phyloP scores from a whole-genome alignment of 2,797 vertebrate species.

The Dermochelys coriacea region DNA sequence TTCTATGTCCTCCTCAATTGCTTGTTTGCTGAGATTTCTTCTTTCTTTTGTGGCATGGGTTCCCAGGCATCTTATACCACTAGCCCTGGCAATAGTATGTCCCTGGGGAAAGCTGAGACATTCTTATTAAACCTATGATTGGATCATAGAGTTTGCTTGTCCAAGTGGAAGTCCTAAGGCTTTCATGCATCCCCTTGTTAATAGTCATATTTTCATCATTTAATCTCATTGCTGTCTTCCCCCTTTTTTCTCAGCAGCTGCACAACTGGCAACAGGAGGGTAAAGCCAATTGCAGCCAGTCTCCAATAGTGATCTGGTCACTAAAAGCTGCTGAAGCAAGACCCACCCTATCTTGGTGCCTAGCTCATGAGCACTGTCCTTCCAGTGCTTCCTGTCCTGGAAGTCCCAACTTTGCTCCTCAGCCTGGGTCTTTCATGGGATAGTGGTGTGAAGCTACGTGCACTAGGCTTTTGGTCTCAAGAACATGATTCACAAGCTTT shows the following conservation, averaged over 20 bases:
- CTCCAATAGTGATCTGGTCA: neutral
- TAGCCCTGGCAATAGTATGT: neutral
- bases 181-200: neutral
- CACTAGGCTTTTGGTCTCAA: neutral
- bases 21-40: constrained; percentile 59
- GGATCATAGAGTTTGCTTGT: constrained; percentile 23
- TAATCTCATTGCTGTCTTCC: neutral
- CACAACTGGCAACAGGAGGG: neutral
- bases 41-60: constrained; percentile 63
- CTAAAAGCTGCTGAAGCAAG: neutral
- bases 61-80: constrained; percentile 11
- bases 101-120: constrained; percentile 31
- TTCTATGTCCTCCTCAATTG: constrained; percentile 48
- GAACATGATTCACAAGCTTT: neutral
- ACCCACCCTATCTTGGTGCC: neutral
- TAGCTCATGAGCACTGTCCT: neutral
- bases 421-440: neutral
- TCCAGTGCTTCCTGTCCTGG: neutral
- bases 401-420: neutral
- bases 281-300: neutral
- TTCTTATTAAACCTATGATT: constrained; percentile 11
- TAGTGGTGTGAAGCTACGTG: neutral
- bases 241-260: neutral
- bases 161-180: neutral
- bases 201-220: neutral